Evolutionary conservation across 2,888 invertebrate species (phyloP), one percentile per base, ranked within the genome.

Genomic region (Atethmia centrago): DNA sequence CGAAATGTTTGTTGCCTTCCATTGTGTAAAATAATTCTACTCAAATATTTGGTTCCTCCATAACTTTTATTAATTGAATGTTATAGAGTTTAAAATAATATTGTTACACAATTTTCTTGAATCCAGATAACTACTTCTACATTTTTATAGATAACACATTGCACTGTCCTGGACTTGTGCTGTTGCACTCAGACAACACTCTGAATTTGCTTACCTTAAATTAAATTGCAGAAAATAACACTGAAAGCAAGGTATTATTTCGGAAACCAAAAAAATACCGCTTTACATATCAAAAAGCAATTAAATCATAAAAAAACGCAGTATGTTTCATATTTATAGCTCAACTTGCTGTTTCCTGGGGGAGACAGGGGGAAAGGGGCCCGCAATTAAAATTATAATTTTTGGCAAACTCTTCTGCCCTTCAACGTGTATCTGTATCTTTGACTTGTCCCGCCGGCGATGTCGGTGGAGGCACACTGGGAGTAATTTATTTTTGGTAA

Each of bases 351-450:
- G 88, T 87, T 87, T 87, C 88, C 88, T 85, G 88, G 90, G 90
- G 90, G 88, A 88, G 90, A 79, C 59, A 86, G 90, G 90, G 90
- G 87, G 80, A 88, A 86, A 82, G 86, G 91, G 90, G 89, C 73
- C 85, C 89, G 94, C 95, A 95, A 95, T 95, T 95, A 95, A 95
- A 95, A 96, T 95, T 95, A 95, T 96, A 96, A 95, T 96, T 96
- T 96, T 96, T 95, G 96, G 95, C 95, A 95, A 96, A 95, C 95
- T 93, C 91, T 92, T 91, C 93, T 93, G 88, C 92, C 94, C 92
- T 88, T 91, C 87, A 81, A 87, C 91, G 91, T 93, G 90, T 95
- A 94, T 95, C 92, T 94, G 90, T 95, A 94, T 95, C 94, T 95
- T 95, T 96, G 94, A 94, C 92, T 93, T 93, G 93, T 93, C 91